These are phyloP conservation scores for Schizotus pectinicornis DNA, from an alignment of 2,888 invertebrate genomes.

Conservation along the genomic window DNA sequence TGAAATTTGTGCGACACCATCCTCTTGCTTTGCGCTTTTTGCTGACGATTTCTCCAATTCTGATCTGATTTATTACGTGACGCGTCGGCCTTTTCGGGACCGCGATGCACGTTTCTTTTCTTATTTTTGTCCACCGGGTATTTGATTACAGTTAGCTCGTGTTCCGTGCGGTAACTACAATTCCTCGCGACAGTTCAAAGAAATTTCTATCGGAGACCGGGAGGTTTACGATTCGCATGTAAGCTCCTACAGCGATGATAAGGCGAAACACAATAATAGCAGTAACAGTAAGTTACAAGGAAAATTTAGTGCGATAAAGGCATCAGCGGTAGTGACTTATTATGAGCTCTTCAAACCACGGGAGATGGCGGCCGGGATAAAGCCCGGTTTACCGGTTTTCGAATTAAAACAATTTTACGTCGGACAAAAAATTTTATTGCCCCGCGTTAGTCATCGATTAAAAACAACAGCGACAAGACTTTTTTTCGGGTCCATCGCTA, in stretches of 20 bases:
- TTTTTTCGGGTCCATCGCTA: neutral
- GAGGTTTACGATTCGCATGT: conserved; percentile 9
- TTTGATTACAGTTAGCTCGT: conserved; percentile 9
- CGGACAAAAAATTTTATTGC: neutral
- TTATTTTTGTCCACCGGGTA: neutral
- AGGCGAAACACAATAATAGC: conserved; percentile 7
- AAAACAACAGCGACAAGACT: neutral
- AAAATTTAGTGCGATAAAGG: conserved; percentile 8
- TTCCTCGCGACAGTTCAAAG: conserved; percentile 9
- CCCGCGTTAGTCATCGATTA: neutral
- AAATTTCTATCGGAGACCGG: conserved; percentile 8
- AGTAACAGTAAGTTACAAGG: conserved; percentile 8
- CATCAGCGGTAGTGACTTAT: conserved; percentile 10
- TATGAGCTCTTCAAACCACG: conserved; percentile 7
- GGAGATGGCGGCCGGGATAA: neutral
- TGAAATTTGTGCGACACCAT: conserved; percentile 45
- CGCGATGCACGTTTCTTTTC: neutral
- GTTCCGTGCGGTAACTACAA: neutral
- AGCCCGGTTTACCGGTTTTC: conserved; percentile 1
- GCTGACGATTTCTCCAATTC: neutral
- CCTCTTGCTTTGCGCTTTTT: neutral
- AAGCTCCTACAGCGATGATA: conserved; percentile 9
- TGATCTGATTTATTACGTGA: conserved; percentile 2
- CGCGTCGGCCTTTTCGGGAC: conserved; percentile 19
- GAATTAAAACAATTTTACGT: neutral